Percentiles rank a stretch among this genome's conserved stretches.
These are phyloP conservation scores for Monodelphis domestica DNA, from an alignment of 2,797 vertebrate species.

Conservation along the genomic window DNA sequence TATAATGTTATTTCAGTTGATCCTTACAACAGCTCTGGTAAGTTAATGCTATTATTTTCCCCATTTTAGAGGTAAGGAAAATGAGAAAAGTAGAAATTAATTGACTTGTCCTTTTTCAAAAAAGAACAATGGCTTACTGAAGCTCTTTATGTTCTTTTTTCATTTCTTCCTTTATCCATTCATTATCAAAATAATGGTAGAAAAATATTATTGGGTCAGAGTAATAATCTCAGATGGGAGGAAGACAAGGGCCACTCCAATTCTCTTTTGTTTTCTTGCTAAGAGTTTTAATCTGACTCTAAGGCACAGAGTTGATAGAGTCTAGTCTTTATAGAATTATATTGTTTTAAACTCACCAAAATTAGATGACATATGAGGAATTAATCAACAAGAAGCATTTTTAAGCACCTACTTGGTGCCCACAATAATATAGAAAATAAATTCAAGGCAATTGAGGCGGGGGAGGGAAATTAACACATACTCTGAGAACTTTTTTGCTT, in stretches of 20 bases:
- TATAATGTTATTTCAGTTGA: background rate
- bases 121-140: background rate
- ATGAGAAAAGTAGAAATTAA: background rate
- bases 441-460: background rate
- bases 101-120: background rate
- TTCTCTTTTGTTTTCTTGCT: background rate
- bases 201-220: background rate
- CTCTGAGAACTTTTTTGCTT: background rate
- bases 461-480: background rate
- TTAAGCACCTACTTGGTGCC: background rate
- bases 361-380: background rate
- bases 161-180: background rate
- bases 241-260: background rate
- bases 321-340: background rate
- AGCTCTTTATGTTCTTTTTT: background rate
- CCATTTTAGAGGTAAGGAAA: background rate
- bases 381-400: background rate
- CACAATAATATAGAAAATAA: background rate
- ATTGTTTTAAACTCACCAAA: background rate
- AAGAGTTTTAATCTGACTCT: background rate
- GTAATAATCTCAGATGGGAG: background rate
- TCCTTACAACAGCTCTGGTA: background rate
- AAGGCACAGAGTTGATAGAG: background rate
- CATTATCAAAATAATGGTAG: background rate
- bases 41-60: background rate